Conservation (phyloP, 1,140 invertebrate species). For the Philopotamus ludificatus region DNA sequence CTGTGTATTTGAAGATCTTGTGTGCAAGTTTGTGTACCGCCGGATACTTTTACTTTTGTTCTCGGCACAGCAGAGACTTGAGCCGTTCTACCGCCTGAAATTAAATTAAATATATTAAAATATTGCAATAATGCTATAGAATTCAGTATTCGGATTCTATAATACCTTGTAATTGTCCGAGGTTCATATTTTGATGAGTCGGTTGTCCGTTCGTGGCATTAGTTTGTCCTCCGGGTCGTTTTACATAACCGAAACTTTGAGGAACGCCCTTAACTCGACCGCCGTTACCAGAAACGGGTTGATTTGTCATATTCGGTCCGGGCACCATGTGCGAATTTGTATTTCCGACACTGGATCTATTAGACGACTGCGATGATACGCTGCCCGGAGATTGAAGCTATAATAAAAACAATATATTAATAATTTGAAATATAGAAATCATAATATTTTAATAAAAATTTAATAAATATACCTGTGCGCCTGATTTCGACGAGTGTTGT, state of each 20-base stretch:
- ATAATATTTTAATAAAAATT: background rate
- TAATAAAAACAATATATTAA: slow-evolving; percentile 28
- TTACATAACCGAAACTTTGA: slow-evolving; percentile 80
- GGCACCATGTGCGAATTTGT: slow-evolving; percentile 16
- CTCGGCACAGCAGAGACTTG: slow-evolving; percentile 81
- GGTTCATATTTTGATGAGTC: slow-evolving; percentile 22
- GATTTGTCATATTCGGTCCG: slow-evolving; percentile 37
- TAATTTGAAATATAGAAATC: slow-evolving; percentile 4
- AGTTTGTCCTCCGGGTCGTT: slow-evolving; percentile 64
- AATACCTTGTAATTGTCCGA: slow-evolving; percentile 20
- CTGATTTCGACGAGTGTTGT: slow-evolving; percentile 10
- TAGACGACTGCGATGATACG: slow-evolving; percentile 49
- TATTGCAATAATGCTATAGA: background rate
- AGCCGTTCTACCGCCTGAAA: slow-evolving; percentile 62
- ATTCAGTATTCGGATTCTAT: background rate
- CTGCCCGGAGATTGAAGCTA: slow-evolving; percentile 53
- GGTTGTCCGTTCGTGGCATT: slow-evolving; percentile 27
- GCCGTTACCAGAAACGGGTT: slow-evolving; percentile 49
- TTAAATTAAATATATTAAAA: background rate
- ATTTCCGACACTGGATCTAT: slow-evolving; percentile 49
- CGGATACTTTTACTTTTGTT: slow-evolving; percentile 84
- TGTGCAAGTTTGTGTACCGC: slow-evolving; percentile 83
- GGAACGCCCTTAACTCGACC: slow-evolving; percentile 69
- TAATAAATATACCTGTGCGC: slow-evolving; percentile 14
- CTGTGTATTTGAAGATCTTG: slow-evolving; percentile 72